Evolutionary conservation across 2,113 vertebrate species (phyloP), one percentile per base, ranked within the genome.

Genomic region (Eretmochelys imbricata): DNA sequence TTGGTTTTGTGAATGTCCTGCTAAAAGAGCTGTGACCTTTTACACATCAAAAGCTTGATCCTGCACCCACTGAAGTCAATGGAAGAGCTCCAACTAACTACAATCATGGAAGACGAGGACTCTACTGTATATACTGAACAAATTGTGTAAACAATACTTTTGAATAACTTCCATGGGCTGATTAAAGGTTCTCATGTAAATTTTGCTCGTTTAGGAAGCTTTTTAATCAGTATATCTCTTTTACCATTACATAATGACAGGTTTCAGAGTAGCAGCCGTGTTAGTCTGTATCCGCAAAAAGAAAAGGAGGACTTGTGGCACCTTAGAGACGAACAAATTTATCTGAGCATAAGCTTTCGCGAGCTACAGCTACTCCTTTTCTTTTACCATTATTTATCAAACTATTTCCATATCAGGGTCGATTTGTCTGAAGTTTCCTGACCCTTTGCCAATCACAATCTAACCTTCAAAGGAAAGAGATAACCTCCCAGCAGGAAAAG

Each of bases 381-480:
- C 95, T 97, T 95, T 97, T 94, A 95, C 96, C 84, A 96, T 97
- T 95, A 95, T 92, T 95, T 97, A 97, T 96, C 95, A 96, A 97
- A 97, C 93, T 95, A 91, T 95, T 97, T 97, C 96, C 90, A 79
- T 85, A 96, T 88, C 90, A 88, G 11, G 90, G 10, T 87, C 89
- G 35, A 91, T 93, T 93, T 97, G 94, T 95, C 89, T 97, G 93
- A 97, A 96, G 92, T 97, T 97, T 97, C 89, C 95, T 97, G 96
- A 97, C 96, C 94, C 94, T 94, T 92, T 96, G 96, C 96, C 97
- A 96, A 88, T 97, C 97, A 97, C 96, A 91, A 96, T 95, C 96
- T 97, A 97, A 96, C 94, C 94, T 97, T 97, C 96, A 97, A 97
- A 97, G 96, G 90, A 79, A 95, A 95, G 80, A 96, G 96, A 97